phyloP scores from a whole-genome alignment of 2,113 vertebrate genomes.

The Garra rufa region DNA sequence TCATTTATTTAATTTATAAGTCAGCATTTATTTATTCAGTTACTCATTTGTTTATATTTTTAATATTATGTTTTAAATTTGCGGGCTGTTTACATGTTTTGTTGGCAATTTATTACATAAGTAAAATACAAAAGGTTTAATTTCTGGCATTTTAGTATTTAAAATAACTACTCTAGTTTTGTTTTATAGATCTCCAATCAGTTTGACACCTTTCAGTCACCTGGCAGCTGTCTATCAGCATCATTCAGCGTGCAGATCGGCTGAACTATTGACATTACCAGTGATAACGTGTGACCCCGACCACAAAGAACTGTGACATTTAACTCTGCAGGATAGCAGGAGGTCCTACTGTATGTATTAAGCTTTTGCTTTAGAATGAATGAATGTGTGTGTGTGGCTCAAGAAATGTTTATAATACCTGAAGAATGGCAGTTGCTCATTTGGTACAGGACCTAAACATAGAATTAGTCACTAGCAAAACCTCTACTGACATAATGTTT shows the following conservation, averaged over 20 bases:
- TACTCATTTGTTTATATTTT: neutral
- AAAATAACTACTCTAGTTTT: neutral
- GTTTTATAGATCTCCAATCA: neutral
- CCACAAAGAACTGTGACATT: conserved; percentile 46
- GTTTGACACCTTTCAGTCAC: conserved; percentile 23
- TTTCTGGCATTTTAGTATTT: neutral
- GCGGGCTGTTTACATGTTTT: neutral
- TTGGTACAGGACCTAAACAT: neutral
- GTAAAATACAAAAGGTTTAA: neutral
- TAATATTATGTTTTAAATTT: neutral
- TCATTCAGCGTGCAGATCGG: conserved; percentile 28
- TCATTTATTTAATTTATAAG: neutral
- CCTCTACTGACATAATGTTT: no score
- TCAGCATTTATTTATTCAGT: neutral
- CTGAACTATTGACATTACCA: conserved; percentile 35
- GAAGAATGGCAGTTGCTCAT: neutral
- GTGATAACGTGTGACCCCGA: conserved; percentile 14
- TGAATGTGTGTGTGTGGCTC: neutral
- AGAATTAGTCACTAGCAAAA: no score
- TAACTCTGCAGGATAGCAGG: conserved; percentile 17
- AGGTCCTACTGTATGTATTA: conserved; percentile 24
- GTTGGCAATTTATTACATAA: neutral
- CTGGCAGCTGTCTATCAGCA: conserved; percentile 6
- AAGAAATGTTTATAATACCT: neutral
- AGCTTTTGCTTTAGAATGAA: neutral